These are phyloP conservation scores for Sinocyclocheilus anshuiensis DNA, from an alignment of 2,113 vertebrate genomes.

Conservation along the genomic window DNA sequence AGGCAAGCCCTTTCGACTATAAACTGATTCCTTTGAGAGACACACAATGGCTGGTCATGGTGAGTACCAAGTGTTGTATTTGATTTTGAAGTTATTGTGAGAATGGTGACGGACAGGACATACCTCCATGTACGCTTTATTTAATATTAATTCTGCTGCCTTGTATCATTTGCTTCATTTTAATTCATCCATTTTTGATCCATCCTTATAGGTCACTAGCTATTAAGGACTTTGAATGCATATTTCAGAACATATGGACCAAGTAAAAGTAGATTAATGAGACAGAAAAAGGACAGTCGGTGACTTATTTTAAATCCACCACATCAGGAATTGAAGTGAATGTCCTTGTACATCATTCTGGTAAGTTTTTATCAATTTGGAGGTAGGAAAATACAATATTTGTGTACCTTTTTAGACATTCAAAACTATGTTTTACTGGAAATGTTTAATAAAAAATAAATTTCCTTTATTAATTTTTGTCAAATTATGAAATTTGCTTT, in stretches of 20 bases:
- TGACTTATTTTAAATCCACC: neutral
- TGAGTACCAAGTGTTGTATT: slow-evolving; percentile 68
- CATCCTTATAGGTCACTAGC: neutral
- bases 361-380: neutral
- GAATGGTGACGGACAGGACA: neutral
- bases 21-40: slow-evolving; percentile 56
- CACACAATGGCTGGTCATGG: slow-evolving; percentile 64
- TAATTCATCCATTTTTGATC: neutral
- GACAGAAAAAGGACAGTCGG: neutral
- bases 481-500: neutral
- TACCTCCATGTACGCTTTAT: neutral
- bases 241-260: neutral
- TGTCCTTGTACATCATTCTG: neutral
- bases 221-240: neutral
- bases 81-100: neutral
- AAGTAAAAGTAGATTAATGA: neutral
- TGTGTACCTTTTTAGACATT: neutral
- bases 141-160: no score
- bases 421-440: neutral
- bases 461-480: neutral
- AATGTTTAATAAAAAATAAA: neutral
- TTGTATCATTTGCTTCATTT: neutral
- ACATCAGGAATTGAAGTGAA: no score
- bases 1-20: slow-evolving; percentile 50
- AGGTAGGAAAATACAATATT: neutral